Evolutionary conservation across 2,888 invertebrate species (phyloP), one percentile per base, ranked within the genome.

Genomic region (Hyposoter didymator): DNA sequence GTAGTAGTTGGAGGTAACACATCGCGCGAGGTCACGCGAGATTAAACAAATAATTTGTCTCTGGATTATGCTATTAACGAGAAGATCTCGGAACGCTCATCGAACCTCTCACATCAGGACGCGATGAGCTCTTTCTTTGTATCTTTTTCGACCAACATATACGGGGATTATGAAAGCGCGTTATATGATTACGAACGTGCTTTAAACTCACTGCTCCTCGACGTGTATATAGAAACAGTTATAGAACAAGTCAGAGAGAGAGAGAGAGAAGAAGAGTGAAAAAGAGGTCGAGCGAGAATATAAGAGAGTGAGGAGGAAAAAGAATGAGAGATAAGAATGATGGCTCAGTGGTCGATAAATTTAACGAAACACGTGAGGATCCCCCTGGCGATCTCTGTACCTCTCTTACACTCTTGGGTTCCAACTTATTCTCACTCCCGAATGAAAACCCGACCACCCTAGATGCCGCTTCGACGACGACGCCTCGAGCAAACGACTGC

Each of bases 391-490:
- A 82, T 66, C 45, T 59, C 12, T 59, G 69, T 69, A 81, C 81
- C 49, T 59, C 75, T 74, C 69, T 75, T 81, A 28, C 64, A 80
- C 79, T 43, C 59, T 66, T 35, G 49, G 19, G 55, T 64, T 28
- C 70, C 80, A 75, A 66, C 75, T 74, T 75, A 69, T 81, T 75
- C 81, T 74, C 81, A 75, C 81, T 81, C 55, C 22, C 69, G 32
- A 78, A 43, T 80, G 80, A 72, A 85, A 83, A 76, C 83, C 80
- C 83, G 85, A 86, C 85, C 85, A 86, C 85, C 85, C 85, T 86
- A 74, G 85, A 81, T 39, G 85, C 69, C 10, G 67, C 67, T 52
- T 49, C 45, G 39, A 72, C 52, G 52, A 73, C 75, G 83, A 76
- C 81, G 85, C 83, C 85, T 73, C 85, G 81, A 84, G 85, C 73